Conservation (phyloP, 2,888 invertebrate species). For the Pterostichus niger region DNA sequence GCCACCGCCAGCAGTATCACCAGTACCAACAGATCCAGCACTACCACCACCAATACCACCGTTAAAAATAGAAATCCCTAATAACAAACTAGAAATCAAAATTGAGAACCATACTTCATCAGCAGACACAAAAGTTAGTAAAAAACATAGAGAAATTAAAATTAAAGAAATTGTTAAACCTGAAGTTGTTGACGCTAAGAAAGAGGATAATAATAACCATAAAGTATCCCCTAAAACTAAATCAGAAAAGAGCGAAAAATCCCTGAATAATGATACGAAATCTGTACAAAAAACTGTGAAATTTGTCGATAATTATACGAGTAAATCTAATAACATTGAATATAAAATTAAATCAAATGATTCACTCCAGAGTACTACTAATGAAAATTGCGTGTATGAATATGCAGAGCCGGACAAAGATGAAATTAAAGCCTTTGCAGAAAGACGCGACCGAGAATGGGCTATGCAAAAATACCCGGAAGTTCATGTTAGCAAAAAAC, state of each 20-base stretch:
- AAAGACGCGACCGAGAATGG: slow-evolving; percentile 76
- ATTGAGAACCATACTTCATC: not conserved
- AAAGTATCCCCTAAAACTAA: slow-evolving; percentile 38
- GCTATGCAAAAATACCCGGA: slow-evolving; percentile 74
- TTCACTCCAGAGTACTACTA: not conserved
- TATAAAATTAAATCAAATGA: slow-evolving; percentile 53
- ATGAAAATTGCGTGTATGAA: slow-evolving; percentile 73
- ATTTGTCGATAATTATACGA: slow-evolving; percentile 41
- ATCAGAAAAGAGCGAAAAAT: slow-evolving; percentile 41
- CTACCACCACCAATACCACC: slow-evolving; percentile 50
- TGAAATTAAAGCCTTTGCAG: slow-evolving; percentile 76
- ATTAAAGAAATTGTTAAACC: slow-evolving; percentile 50
- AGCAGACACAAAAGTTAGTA: not conserved
- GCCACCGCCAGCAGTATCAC: slow-evolving; percentile 65
- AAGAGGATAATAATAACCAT: slow-evolving; percentile 56
- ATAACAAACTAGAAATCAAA: slow-evolving; percentile 36
- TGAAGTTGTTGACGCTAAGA: slow-evolving; percentile 42
- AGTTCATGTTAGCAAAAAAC: slow-evolving; percentile 77
- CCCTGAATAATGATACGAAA: slow-evolving; percentile 8
- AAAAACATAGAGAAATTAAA: slow-evolving; percentile 51
- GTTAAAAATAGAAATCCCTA: slow-evolving; percentile 53
- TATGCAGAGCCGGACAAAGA: slow-evolving; percentile 76
- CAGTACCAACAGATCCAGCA: slow-evolving; percentile 60
- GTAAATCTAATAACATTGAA: slow-evolving; percentile 33
- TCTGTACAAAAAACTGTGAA: slow-evolving; percentile 31